Evolutionary conservation across 1,140 invertebrate genomes (phyloP).

Genomic region (Eupeodes corollae): DNA sequence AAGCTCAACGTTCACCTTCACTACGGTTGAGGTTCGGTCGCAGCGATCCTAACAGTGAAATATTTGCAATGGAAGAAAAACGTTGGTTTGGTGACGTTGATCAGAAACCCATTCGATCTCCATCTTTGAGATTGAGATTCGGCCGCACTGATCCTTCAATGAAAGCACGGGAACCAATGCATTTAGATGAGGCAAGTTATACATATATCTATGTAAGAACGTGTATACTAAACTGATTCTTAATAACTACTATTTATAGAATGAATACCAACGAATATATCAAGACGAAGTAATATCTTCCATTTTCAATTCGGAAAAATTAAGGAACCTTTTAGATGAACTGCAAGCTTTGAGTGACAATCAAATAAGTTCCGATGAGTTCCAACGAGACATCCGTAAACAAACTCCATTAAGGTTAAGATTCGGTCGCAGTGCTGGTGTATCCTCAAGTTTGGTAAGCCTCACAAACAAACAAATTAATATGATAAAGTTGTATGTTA

Average conservation of each 20-base stretch:
- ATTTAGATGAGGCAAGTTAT: too few relatives aligned
- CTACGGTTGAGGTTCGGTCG: conserved; percentile 57
- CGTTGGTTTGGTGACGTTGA: conserved; percentile 36
- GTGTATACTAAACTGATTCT: background rate
- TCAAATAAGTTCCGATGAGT: conserved; percentile 11
- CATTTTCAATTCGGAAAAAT: background rate
- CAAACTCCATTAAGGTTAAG: conserved; percentile 25
- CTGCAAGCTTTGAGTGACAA: background rate
- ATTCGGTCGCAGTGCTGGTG: conserved; percentile 33
- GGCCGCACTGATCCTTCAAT: conserved; percentile 49
- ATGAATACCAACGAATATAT: background rate
- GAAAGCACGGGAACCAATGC: conserved; percentile 13
- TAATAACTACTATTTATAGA: too few relatives aligned
- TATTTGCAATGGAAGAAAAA: conserved; percentile 23
- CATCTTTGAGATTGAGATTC: conserved; percentile 50
- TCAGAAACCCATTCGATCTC: conserved; percentile 44
- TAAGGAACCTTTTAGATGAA: background rate
- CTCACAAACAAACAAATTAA: too few relatives aligned
- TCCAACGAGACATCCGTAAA: conserved; percentile 27
- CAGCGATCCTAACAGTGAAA: conserved; percentile 46
- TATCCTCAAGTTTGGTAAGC: conserved; percentile 7
- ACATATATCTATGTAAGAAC: background rate
- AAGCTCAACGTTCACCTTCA: conserved; percentile 57
- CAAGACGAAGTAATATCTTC: background rate
- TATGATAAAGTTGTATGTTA: too few relatives aligned